A percentile compares a stretch with the other conserved stretches of the same genome.
These are phyloP conservation scores for Ahaetulla prasina DNA, from an alignment of 2,113 vertebrate genomes.

Conservation along the genomic window DNA sequence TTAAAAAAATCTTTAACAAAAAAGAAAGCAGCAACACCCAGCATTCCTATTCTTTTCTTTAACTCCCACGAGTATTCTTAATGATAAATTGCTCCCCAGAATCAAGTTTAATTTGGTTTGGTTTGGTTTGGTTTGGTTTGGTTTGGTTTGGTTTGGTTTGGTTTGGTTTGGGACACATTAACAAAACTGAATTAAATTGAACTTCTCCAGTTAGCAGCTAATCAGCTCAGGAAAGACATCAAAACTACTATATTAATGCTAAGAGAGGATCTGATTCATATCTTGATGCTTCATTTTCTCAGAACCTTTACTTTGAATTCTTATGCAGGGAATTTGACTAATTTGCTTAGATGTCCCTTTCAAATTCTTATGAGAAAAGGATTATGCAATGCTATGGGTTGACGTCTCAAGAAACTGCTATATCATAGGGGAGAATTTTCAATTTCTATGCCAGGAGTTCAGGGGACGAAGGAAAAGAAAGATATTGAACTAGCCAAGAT, in stretches of 20 bases:
- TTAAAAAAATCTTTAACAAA: neutral
- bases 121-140: neutral
- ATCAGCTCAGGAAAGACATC: neutral
- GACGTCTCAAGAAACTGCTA: neutral
- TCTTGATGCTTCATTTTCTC: neutral
- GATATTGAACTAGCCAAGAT: neutral
- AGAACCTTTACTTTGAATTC: neutral
- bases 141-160: neutral
- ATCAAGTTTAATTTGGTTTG: neutral
- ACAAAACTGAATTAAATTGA: neutral
- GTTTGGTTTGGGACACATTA: neutral
- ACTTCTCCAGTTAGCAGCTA: neutral
- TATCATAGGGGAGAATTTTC: neutral
- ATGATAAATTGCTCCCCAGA: neutral
- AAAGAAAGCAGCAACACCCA: neutral
- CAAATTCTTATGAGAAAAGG: neutral
- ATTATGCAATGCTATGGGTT: neutral
- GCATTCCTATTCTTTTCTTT: neutral
- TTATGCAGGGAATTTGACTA: neutral
- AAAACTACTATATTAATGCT: neutral
- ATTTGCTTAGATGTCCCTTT: neutral
- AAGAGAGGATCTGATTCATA: neutral
- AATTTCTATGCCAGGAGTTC: neutral
- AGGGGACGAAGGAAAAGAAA: neutral
- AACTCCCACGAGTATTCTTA: neutral